Percentiles rank a stretch among this genome's conserved stretches.
Evolutionary conservation across 2,888 invertebrate species (phyloP).

Genomic region (Candidula unifasciata): DNA sequence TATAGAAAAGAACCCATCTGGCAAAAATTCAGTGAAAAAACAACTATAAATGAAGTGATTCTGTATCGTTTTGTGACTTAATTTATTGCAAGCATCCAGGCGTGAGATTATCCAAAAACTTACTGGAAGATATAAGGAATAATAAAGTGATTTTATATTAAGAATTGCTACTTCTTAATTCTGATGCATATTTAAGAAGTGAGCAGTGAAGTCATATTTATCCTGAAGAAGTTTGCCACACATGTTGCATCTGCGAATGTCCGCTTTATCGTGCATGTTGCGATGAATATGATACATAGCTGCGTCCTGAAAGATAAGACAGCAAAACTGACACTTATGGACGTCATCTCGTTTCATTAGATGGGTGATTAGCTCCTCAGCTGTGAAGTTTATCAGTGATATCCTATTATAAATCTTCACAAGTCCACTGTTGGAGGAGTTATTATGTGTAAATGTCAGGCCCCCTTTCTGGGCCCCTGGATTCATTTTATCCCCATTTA

Average conservation of each 20-base stretch:
- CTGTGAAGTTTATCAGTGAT: slow-evolving; percentile 62
- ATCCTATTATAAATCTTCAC: slow-evolving; percentile 60
- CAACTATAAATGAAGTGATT: too few relatives aligned
- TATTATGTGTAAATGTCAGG: slow-evolving; percentile 21
- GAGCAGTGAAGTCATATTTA: slow-evolving; percentile 65
- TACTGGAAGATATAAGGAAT: neutral
- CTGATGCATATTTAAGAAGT: slow-evolving; percentile 59
- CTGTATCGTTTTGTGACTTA: too few relatives aligned
- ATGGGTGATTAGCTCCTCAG: slow-evolving; percentile 62
- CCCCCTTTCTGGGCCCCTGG: neutral
- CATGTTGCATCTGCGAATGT: slow-evolving; percentile 62
- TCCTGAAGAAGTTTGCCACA: slow-evolving; percentile 64
- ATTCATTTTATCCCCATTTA: slow-evolving; percentile 3
- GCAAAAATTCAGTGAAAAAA: too few relatives aligned
- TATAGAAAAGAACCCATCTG: too few relatives aligned
- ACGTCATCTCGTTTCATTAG: slow-evolving; percentile 63
- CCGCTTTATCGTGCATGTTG: slow-evolving; percentile 67
- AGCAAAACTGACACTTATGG: slow-evolving; percentile 64
- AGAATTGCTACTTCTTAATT: neutral
- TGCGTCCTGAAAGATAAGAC: slow-evolving; percentile 64
- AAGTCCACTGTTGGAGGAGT: slow-evolving; percentile 32
- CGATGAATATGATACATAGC: slow-evolving; percentile 68
- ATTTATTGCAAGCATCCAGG: too few relatives aligned
- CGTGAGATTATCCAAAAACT: neutral
- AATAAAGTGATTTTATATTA: neutral